A percentile compares a stretch with the other conserved stretches of the same genome.
phyloP scores from a whole-genome alignment of 2,113 vertebrate genomes.

The Danio rerio region DNA sequence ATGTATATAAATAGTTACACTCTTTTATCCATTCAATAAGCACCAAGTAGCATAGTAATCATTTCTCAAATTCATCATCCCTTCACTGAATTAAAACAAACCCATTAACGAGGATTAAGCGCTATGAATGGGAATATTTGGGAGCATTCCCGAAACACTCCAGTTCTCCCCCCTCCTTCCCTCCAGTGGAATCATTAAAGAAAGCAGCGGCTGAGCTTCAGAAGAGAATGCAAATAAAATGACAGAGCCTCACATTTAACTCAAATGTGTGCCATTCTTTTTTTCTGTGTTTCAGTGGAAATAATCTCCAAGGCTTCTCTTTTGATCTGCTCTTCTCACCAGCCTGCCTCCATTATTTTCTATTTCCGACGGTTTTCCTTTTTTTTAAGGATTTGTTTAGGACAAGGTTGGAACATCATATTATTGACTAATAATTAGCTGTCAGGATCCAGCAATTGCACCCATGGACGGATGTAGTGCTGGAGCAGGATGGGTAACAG shows the following conservation, averaged over 20 bases:
- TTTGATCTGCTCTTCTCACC: slow-evolving; percentile 15
- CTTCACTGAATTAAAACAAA: slow-evolving; percentile 79
- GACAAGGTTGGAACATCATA: slow-evolving; percentile 1
- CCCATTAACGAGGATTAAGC: slow-evolving; percentile 79
- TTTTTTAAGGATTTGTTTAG: slow-evolving; percentile 18
- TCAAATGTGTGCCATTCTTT: slow-evolving; percentile 65
- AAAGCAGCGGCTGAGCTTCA: slow-evolving; percentile 67
- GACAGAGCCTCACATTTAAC: slow-evolving; percentile 60
- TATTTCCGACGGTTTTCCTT: not conserved
- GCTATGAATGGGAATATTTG: slow-evolving; percentile 74
- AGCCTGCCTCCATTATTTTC: not conserved
- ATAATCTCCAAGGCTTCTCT: slow-evolving; percentile 58
- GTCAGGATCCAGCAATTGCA: slow-evolving; percentile 22
- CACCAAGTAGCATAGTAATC: slow-evolving; percentile 74
- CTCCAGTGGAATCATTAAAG: slow-evolving; percentile 71
- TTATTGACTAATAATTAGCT: slow-evolving; percentile 50
- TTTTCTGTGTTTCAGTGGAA: slow-evolving; percentile 59
- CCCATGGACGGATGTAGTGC: slow-evolving; percentile 6
- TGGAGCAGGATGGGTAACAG: not conserved
- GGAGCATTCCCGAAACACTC: slow-evolving; percentile 72
- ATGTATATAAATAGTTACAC: slow-evolving; percentile 47
- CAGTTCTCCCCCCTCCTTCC: slow-evolving; percentile 67
- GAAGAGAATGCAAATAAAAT: slow-evolving; percentile 55
- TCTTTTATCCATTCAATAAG: slow-evolving; percentile 74
- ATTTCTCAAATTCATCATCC: slow-evolving; percentile 71